Evolutionary conservation across 2,797 vertebrate species (phyloP).

Genomic region (Mormyrops attenuatus): DNA sequence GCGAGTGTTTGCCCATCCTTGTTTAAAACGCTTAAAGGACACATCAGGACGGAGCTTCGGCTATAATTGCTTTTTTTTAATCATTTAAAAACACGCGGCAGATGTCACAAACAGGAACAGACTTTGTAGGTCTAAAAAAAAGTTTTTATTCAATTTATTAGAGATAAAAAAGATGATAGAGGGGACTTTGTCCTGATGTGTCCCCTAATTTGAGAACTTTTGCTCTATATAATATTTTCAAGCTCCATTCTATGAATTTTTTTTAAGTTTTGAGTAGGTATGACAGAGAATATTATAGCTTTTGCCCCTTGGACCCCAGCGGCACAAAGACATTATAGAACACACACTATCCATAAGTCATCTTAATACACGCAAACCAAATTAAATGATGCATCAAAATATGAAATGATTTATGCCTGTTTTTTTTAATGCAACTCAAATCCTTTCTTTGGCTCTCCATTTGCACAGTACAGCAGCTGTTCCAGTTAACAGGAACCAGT

Average conservation of each 20-base stretch:
- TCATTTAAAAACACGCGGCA: neutral
- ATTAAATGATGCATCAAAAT: neutral
- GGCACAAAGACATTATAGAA: neutral
- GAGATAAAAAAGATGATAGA: neutral
- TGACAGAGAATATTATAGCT: neutral
- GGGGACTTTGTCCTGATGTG: neutral
- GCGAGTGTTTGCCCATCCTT: constrained; percentile 30
- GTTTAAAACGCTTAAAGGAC: constrained; percentile 26
- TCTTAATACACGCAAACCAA: neutral
- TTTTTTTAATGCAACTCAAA: neutral
- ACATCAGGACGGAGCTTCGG: neutral
- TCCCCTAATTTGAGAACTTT: neutral
- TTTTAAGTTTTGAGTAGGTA: neutral
- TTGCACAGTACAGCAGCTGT: neutral
- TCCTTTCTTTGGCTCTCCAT: neutral
- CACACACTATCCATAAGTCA: neutral
- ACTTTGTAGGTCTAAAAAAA: neutral
- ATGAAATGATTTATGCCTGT: neutral
- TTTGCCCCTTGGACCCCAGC: neutral
- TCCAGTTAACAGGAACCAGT: neutral
- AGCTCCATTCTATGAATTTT: neutral
- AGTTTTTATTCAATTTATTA: neutral
- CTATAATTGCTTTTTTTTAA: neutral
- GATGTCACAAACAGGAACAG: constrained; percentile 1
- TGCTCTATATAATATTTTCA: neutral